phyloP scores from a whole-genome alignment of 2,113 vertebrate species.

The Pristiophorus japonicus region DNA sequence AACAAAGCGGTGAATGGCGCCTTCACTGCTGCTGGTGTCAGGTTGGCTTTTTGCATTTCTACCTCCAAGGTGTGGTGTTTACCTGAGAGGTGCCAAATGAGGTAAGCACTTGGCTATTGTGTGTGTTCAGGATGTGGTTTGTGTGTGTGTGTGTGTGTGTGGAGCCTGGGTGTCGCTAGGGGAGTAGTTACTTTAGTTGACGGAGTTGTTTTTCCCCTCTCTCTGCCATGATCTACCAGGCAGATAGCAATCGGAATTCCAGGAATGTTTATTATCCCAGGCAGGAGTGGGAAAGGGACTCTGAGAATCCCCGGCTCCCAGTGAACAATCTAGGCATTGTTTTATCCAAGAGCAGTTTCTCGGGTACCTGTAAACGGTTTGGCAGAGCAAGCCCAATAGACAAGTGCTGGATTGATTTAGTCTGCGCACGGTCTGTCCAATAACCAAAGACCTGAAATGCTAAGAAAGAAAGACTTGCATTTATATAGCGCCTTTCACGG shows the following conservation, averaged over 20 bases:
- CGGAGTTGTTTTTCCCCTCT: neutral
- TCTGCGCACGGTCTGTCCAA: neutral
- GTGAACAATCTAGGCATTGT: neutral
- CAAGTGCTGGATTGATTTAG: too few relatives aligned
- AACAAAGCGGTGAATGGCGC: neutral
- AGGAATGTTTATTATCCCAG: conserved; percentile 18
- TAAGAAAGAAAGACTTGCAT: too few relatives aligned
- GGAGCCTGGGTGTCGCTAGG: neutral
- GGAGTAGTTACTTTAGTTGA: neutral
- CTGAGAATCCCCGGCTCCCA: neutral
- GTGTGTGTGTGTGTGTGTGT: neutral
- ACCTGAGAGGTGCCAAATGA: conserved; percentile 16
- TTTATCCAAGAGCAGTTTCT: neutral
- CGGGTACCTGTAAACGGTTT: neutral
- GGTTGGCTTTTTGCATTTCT: neutral
- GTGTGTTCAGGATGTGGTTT: conserved; percentile 1
- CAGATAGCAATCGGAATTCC: neutral
- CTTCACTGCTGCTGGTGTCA: neutral
- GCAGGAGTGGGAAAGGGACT: neutral
- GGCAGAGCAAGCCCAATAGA: too few relatives aligned
- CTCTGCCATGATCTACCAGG: too few relatives aligned
- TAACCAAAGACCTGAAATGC: neutral
- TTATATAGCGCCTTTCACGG: too few relatives aligned
- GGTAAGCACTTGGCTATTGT: conserved; percentile 24
- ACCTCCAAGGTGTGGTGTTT: conserved; percentile 15